phyloP scores from a whole-genome alignment of 2,113 vertebrate genomes.

The Rafetus swinhoei region DNA sequence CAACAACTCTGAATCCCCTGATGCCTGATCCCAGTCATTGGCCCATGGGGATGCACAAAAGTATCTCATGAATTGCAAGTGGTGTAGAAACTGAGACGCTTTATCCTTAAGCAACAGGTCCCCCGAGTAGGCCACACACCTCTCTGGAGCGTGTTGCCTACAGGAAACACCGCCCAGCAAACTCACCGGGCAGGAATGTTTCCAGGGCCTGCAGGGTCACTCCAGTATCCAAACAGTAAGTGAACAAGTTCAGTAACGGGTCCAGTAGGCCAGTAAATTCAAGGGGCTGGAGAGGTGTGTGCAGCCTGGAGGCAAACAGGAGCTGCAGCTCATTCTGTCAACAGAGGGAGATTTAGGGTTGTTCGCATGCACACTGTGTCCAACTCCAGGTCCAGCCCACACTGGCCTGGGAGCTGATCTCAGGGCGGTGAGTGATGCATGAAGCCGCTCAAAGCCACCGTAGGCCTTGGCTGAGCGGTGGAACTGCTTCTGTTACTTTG shows the following conservation, averaged over 20 bases:
- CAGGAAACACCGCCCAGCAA: background rate
- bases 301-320: background rate
- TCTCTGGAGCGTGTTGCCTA: background rate
- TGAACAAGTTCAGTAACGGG: rapidly evolving
- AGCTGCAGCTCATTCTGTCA: rapidly evolving
- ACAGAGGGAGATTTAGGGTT: background rate
- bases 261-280: rapidly evolving
- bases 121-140: background rate
- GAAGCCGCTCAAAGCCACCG: background rate
- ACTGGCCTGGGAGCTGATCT: background rate
- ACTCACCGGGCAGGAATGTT: background rate
- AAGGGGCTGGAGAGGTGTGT: background rate
- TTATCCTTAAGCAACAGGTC: background rate
- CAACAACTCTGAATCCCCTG: background rate
- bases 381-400: background rate
- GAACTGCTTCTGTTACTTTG: background rate
- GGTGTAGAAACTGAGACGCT: background rate
- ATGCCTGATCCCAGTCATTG: background rate
- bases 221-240: background rate
- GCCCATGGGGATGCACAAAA: background rate
- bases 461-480: rapidly evolving
- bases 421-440: background rate
- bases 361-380: background rate
- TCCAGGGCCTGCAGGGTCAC: background rate
- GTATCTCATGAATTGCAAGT: background rate